Evolutionary conservation across 2,888 invertebrate species (phyloP).

Genomic region (Carterocephalus palaemon): DNA sequence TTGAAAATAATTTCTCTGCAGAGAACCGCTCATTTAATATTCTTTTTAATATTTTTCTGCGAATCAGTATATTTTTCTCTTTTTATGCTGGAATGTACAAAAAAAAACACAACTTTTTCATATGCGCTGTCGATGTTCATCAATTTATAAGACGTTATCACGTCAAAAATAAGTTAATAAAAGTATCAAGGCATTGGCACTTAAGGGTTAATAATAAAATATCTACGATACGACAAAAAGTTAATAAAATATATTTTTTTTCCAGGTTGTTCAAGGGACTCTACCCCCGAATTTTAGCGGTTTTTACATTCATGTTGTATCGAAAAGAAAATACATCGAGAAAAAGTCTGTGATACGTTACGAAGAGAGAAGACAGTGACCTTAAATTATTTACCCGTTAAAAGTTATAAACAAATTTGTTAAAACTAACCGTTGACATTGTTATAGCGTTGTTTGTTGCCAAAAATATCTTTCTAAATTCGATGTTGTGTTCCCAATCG

Average conservation of each 20-base stretch:
- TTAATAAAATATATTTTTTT: slow-evolving; percentile 8
- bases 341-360: slow-evolving; percentile 33
- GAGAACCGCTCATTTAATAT: too few relatives aligned
- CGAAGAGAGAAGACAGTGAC: slow-evolving; percentile 27
- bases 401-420: slow-evolving; percentile 5
- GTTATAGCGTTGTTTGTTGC: slow-evolving; percentile 69
- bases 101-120: too few relatives aligned
- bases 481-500: slow-evolving; percentile 63
- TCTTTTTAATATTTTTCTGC: too few relatives aligned
- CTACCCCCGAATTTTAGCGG: slow-evolving; percentile 11
- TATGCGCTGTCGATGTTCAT: too few relatives aligned
- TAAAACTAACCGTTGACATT: slow-evolving; percentile 33
- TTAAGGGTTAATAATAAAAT: not conserved
- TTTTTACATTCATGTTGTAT: slow-evolving; percentile 15
- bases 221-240: not conserved
- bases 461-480: slow-evolving; percentile 45
- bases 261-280: slow-evolving; percentile 21
- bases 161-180: too few relatives aligned
- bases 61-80: too few relatives aligned
- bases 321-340: slow-evolving; percentile 28
- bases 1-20: too few relatives aligned
- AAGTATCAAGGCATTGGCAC: slow-evolving; percentile 11
- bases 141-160: too few relatives aligned
- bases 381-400: slow-evolving; percentile 22
- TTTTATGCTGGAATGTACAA: too few relatives aligned